phyloP scores from a whole-genome alignment of 2,797 vertebrate species.

The Xenopus petersii region DNA sequence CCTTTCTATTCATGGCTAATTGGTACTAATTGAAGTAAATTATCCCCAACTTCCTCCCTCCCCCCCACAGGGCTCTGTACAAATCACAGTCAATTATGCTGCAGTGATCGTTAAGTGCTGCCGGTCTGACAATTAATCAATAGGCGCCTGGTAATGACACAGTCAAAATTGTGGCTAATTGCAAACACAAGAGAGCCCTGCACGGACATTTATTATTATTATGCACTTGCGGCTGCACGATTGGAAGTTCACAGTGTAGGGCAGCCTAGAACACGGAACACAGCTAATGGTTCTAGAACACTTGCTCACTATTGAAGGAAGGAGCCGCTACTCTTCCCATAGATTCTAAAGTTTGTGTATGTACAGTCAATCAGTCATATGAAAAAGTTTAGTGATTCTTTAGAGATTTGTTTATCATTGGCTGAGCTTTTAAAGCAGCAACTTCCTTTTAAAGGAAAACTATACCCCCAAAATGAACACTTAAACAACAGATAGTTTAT shows the following conservation, averaged over 20 bases:
- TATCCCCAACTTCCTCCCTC: neutral
- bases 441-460: too few relatives aligned
- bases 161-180: neutral
- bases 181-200: neutral
- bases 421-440: too few relatives aligned
- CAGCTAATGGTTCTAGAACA: too few relatives aligned
- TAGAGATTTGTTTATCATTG: too few relatives aligned
- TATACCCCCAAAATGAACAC: too few relatives aligned
- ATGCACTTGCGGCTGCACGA: neutral
- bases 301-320: too few relatives aligned
- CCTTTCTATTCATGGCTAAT: neutral
- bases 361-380: too few relatives aligned
- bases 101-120: slow-evolving; percentile 6
- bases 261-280: neutral
- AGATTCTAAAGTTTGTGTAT: too few relatives aligned
- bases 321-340: too few relatives aligned
- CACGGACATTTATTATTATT: neutral
- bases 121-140: slow-evolving; percentile 2
- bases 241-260: neutral
- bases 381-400: too few relatives aligned
- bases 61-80: neutral
- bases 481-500: too few relatives aligned
- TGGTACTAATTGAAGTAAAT: neutral
- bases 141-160: slow-evolving; percentile 4
- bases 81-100: slow-evolving; percentile 17